Evolutionary conservation across 2,888 invertebrate species (phyloP).

Genomic region (Thumatha senex): DNA sequence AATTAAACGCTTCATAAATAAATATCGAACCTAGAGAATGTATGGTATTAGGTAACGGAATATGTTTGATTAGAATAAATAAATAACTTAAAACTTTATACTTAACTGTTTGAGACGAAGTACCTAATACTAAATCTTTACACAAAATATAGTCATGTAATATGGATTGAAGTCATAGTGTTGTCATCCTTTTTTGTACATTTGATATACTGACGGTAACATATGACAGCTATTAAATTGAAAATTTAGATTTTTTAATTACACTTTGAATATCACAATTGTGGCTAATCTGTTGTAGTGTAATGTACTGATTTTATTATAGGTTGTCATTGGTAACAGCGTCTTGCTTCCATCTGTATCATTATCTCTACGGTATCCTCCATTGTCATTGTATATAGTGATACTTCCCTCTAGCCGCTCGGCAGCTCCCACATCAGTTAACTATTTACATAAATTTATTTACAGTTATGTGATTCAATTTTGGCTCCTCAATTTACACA

Average conservation of each 20-base stretch:
- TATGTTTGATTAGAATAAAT: constrained; percentile 21
- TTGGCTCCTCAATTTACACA: constrained; percentile 69
- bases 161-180: constrained; percentile 15
- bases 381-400: constrained; percentile 49
- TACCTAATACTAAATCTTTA: constrained; percentile 23
- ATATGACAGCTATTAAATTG: constrained; percentile 23
- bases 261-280: constrained; percentile 44
- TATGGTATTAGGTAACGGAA: constrained; percentile 32
- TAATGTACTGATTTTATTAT: constrained; percentile 42
- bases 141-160: constrained; percentile 8
- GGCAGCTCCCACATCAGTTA: constrained; percentile 67
- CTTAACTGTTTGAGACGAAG: constrained; percentile 20
- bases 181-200: constrained; percentile 37
- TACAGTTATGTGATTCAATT: constrained; percentile 71
- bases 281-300: constrained; percentile 37
- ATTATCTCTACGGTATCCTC: constrained; percentile 55
- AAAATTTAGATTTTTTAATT: constrained; percentile 35
- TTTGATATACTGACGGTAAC: constrained; percentile 43
- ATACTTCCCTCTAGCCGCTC: constrained; percentile 63
- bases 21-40: constrained; percentile 15
- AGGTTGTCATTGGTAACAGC: constrained; percentile 66
- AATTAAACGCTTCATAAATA: constrained; percentile 14
- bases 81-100: constrained; percentile 32
- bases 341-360: constrained; percentile 49
- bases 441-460: constrained; percentile 78